Evolutionary conservation across 2,113 vertebrate genomes (phyloP).

Genomic region (Phaetusa simplex): DNA sequence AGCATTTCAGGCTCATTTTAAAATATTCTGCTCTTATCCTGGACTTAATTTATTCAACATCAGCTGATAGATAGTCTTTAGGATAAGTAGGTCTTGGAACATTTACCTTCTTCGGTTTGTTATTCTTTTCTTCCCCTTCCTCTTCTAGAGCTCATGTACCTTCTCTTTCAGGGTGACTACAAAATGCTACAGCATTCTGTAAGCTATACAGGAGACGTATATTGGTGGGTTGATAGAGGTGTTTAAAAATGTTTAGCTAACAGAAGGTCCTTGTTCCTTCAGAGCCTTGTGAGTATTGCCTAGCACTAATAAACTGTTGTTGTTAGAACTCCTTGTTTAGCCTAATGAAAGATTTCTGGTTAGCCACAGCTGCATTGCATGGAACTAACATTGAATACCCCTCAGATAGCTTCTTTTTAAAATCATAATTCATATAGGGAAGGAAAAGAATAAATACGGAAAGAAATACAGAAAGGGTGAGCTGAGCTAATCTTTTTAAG

Average conservation of each 20-base stretch:
- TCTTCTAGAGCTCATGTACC: neutral
- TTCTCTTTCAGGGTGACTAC: neutral
- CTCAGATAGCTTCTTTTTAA: neutral
- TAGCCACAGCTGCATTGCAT: constrained; percentile 36
- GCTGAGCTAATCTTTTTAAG: neutral
- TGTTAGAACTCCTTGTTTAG: constrained; percentile 11
- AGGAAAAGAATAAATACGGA: neutral
- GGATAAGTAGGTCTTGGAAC: neutral
- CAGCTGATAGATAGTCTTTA: neutral
- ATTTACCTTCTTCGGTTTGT: neutral
- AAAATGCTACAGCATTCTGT: neutral
- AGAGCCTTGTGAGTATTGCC: constrained; percentile 31
- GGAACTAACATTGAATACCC: neutral
- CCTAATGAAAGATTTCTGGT: constrained; percentile 43
- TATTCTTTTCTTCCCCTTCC: neutral
- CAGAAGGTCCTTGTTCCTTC: neutral
- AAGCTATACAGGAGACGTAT: neutral
- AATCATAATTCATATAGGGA: neutral
- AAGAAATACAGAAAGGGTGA: neutral
- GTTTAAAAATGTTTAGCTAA: constrained; percentile 47
- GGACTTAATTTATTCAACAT: neutral
- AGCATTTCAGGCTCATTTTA: neutral
- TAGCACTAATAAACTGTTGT: neutral
- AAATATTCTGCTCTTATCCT: neutral
- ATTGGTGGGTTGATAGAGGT: neutral